A percentile compares a stretch with the other conserved stretches of the same genome.
phyloP scores from a whole-genome alignment of 2,888 invertebrate species.

The Drosophila borborema region DNA sequence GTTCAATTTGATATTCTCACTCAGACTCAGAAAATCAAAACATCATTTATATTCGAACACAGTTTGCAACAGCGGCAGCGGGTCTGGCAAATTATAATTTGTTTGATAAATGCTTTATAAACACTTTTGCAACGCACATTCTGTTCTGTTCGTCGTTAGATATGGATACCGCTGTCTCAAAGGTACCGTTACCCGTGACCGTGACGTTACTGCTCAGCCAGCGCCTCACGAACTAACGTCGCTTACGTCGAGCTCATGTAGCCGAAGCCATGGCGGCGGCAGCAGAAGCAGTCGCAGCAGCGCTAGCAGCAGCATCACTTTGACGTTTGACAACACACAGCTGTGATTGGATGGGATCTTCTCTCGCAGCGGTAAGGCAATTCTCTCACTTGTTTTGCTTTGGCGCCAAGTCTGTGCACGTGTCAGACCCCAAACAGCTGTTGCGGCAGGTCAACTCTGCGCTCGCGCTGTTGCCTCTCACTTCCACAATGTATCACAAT shows the following conservation, averaged over 20 bases:
- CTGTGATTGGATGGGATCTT: constrained; percentile 57
- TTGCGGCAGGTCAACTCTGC: constrained; percentile 41
- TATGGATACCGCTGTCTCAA: not conserved
- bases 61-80: not conserved
- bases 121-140: constrained; percentile 29
- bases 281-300: constrained; percentile 49
- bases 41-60: not conserved
- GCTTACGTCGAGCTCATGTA: constrained; percentile 12
- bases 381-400: constrained; percentile 47
- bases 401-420: constrained; percentile 68
- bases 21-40: constrained; percentile 12
- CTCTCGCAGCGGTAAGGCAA: constrained; percentile 28
- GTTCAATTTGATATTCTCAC: constrained; percentile 17
- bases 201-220: constrained; percentile 72
- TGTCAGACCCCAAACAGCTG: constrained; percentile 60
- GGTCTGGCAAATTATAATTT: constrained; percentile 7
- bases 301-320: constrained; percentile 65
- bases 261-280: constrained; percentile 46
- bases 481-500: constrained; percentile 24
- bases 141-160: constrained; percentile 22
- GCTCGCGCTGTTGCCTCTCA: constrained; percentile 24
- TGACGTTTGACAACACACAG: constrained; percentile 65
- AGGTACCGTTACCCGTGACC: constrained; percentile 39
- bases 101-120: constrained; percentile 15
- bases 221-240: constrained; percentile 78